Base-by-base conservation (phyloP, 2,888 invertebrate species). In the Chaitophorus viminalis region DNA sequence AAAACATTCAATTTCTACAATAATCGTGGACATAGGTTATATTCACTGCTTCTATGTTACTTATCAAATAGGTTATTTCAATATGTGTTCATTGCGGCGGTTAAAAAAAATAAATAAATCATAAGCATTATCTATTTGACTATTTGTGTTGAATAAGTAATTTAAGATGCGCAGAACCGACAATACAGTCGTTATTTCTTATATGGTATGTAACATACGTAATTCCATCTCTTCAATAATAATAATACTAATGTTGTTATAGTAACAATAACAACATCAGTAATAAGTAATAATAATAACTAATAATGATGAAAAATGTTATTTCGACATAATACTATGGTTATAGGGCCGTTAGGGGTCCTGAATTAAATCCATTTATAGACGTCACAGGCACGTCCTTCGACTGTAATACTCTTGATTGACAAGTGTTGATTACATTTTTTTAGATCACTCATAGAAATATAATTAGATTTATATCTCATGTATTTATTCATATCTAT, bases 351-450 rank as follows among this genome's bases (percentile, higher is more conserved):
- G 36, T 86, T 86, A 54, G 86, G 11, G 54, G 29, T 72, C 72
- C 86, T 72, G 86, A 79, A 86, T 79, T 78, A 79, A 79, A 79
- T 86, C 78, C 78, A 86, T 86, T 86, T 86, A 86, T 29, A 72
- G 78, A 78, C 21, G 60, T 77, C 52, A 65, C 65, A 0, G 11
- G 17, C 39, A 85, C 77, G 76, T 76, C 46, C 8, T 76, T 76
- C 31, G 17, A 21, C n/a, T 46, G 46, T n/a, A 1, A 3, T 46
- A 3, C 4, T 65, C 25, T 68, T 77, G 84, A 77, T 85, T 77
- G 68, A 77, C 65, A 76, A 65, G 21, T 39, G n/a, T 65, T 65
- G 29, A 83, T 74, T 60, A 39, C 29, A 60, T 39, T 81, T 68
- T 68, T 81, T 18, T 52, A 36, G 5, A 82, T 46, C 31, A 82